Base-by-base conservation (phyloP, 1,140 invertebrate species). In the Teleopsis dalmanni region DNA sequence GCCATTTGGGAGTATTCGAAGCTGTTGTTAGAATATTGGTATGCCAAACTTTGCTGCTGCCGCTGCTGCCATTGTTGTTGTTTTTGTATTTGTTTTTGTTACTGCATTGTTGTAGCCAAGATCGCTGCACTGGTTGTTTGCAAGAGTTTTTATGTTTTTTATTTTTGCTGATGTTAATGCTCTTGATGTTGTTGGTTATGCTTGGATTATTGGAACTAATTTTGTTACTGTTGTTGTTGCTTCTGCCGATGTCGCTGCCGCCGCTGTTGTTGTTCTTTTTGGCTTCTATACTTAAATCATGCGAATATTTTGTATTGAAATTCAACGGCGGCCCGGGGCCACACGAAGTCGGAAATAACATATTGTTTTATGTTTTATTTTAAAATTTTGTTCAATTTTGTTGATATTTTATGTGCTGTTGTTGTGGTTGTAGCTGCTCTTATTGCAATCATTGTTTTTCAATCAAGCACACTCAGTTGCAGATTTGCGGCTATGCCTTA, bases 311-410 rank as follows among this genome's bases (percentile, higher is more conserved):
- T 42, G 4, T 26, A 34, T 18, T 42, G 31, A 44, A 44, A 44
- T 44, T 44, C 34, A 50, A 43, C 27, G 47, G 64, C 51, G 64
- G 64, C 36, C 64, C 64, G 36, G 64, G 64, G 55, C 64, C 64
- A 61, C 64, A 67, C 46, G 64, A 66, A 57, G 64, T 66, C 50
- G 64, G 64, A 58, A 60, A 59, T 55, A 64, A 54, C 64, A 67
- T 56, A 57, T 61, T 65, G 47, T 50, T 57, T 46, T n/a, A n/a
- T n/a, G n/a, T n/a, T n/a, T n/a, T n/a, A n/a, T n/a, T n/a, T n/a
- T n/a, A n/a, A n/a, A n/a, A n/a, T n/a, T n/a, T n/a, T n/a, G n/a
- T n/a, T n/a, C n/a, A n/a, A n/a, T n/a, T n/a, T n/a, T n/a, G n/a
- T n/a, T n/a, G n/a, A n/a, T n/a, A n/a, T n/a, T n/a, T n/a, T n/a